A percentile compares a stretch with the other conserved stretches of the same genome.
phyloP scores from a whole-genome alignment of 2,888 invertebrate genomes.

The Leucoptera coffeella region DNA sequence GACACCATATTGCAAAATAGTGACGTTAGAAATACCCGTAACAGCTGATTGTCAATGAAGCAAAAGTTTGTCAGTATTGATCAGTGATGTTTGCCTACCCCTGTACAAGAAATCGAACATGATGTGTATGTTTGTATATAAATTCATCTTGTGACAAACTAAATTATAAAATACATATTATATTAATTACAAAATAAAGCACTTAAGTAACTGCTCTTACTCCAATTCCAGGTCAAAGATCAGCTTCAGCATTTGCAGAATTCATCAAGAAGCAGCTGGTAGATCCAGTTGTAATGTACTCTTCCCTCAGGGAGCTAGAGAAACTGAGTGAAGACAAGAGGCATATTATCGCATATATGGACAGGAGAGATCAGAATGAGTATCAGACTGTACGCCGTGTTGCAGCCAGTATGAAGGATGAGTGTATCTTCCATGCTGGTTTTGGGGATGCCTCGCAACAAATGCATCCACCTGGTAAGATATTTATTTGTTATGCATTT shows the following conservation, averaged over 20 bases:
- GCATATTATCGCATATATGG: conserved; percentile 88
- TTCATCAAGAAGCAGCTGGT: conserved; percentile 86
- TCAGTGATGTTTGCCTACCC: too few relatives aligned
- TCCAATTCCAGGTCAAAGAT: conserved; percentile 58
- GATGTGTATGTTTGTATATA: too few relatives aligned
- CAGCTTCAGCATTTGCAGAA: conserved; percentile 82
- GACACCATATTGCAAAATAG: too few relatives aligned
- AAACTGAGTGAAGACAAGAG: conserved; percentile 74
- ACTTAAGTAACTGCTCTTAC: neutral
- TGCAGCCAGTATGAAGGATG: conserved; percentile 86
- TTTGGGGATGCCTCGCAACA: conserved; percentile 76
- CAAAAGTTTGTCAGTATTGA: too few relatives aligned
- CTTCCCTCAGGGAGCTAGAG: conserved; percentile 63
- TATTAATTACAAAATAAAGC: too few relatives aligned
- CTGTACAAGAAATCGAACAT: too few relatives aligned
- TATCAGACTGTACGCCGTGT: conserved; percentile 75
- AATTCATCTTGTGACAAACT: too few relatives aligned
- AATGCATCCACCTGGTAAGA: conserved; percentile 77
- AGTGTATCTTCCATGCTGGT: conserved; percentile 90
- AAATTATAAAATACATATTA: too few relatives aligned
- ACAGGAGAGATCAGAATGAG: conserved; percentile 70
- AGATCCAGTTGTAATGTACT: conserved; percentile 77
- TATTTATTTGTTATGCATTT: too few relatives aligned
- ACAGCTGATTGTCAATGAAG: too few relatives aligned
- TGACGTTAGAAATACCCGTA: too few relatives aligned